Evolutionary conservation across 2,113 vertebrate species (phyloP).

Genomic region (Zingel zingel): DNA sequence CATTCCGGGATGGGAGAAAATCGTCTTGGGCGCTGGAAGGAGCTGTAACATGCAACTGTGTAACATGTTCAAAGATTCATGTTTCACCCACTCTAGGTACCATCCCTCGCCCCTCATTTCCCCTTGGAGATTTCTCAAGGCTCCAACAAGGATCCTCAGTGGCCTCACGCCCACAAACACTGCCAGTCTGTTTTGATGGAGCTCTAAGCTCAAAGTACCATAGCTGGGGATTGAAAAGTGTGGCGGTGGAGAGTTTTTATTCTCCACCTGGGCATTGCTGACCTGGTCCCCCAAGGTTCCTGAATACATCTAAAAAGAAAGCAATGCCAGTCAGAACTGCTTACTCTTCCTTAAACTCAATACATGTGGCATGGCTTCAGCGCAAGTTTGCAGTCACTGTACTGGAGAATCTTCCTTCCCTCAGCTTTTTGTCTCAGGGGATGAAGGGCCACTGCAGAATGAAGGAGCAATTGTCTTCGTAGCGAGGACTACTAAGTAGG

Average conservation of each 20-base stretch:
- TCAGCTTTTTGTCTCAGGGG: not conserved
- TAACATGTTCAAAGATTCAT: not conserved
- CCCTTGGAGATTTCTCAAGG: not conserved
- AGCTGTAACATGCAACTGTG: not conserved
- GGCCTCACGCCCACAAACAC: not conserved
- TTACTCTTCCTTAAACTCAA: not conserved
- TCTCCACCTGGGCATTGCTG: not conserved
- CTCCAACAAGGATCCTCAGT: not conserved
- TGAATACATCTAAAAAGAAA: not conserved
- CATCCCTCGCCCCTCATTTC: not conserved
- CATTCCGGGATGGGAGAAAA: too few relatives aligned
- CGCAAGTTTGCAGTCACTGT: constrained; percentile 9
- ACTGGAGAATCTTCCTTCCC: not conserved
- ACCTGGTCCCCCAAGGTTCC: not conserved
- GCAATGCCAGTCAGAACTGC: not conserved
- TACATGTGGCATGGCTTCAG: not conserved
- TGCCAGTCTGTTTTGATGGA: not conserved
- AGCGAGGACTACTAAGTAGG: not conserved
- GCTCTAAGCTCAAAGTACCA: not conserved
- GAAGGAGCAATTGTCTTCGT: not conserved
- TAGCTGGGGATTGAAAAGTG: not conserved
- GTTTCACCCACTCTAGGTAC: constrained; percentile 1
- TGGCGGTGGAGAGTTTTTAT: not conserved
- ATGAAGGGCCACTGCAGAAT: not conserved
- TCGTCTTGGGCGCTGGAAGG: too few relatives aligned